phyloP scores from a whole-genome alignment of 2,888 invertebrate species.

The Dicranocentrus wangi region DNA sequence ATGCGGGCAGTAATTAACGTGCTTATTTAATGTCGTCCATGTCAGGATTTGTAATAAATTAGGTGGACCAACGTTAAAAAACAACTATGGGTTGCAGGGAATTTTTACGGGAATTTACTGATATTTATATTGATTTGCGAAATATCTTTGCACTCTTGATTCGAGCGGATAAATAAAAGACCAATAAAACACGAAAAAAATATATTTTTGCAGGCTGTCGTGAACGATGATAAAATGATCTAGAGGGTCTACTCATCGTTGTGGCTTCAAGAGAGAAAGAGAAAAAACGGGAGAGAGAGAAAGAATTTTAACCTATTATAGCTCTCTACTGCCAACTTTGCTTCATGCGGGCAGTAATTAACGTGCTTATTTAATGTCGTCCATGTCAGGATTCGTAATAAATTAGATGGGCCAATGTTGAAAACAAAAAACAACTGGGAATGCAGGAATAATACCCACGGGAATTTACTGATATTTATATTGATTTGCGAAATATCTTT shows the following conservation, averaged over 20 bases:
- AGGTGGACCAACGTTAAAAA: neutral
- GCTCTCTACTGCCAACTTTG: conserved; percentile 6
- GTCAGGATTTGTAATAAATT: conserved; percentile 37
- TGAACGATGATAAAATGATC: conserved; percentile 4
- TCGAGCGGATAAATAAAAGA: neutral
- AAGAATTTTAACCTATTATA: conserved; percentile 36
- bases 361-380: conserved; percentile 59
- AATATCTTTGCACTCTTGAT: too few relatives aligned
- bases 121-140: too few relatives aligned
- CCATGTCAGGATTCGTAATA: conserved; percentile 28
- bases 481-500: too few relatives aligned
- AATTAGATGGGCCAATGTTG: conserved; percentile 28
- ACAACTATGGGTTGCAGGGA: neutral
- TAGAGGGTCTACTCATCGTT: neutral
- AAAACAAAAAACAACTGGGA: neutral
- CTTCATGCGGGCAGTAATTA: conserved; percentile 62
- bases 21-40: conserved; percentile 60
- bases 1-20: conserved; percentile 62
- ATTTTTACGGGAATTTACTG: too few relatives aligned
- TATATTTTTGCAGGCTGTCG: conserved; percentile 15
- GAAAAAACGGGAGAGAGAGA: too few relatives aligned
- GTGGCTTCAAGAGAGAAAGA: conserved; percentile 20
- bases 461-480: too few relatives aligned
- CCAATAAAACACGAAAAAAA: neutral
- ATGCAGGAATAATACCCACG: too few relatives aligned